Percentiles rank a stretch among this genome's conserved stretches.
phyloP scores from a whole-genome alignment of 2,888 invertebrate species.

The Lithophane ornitopus region DNA sequence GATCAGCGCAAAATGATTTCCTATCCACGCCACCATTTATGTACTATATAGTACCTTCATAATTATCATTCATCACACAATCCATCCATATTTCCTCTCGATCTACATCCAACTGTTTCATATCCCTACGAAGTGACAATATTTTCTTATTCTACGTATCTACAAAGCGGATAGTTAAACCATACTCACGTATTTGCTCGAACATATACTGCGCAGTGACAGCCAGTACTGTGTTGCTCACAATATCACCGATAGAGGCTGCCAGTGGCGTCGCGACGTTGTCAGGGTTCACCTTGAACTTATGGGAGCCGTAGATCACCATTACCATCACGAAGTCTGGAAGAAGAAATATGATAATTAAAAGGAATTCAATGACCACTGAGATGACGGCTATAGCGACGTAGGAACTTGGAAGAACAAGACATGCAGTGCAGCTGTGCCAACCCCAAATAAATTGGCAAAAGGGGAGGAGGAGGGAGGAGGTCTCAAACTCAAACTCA shows the following conservation, averaged over 20 bases:
- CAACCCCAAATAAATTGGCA: no score
- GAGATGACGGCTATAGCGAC: no score
- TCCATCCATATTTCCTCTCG: background rate
- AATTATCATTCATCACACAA: background rate
- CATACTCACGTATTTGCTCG: conserved; percentile 92
- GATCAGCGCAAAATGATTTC: background rate
- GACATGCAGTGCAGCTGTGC: no score
- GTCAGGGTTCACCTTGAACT: conserved; percentile 97
- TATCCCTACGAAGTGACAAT: background rate
- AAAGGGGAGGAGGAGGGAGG: no score
- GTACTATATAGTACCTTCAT: background rate
- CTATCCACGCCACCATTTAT: no score
- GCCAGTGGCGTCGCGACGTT: conserved; percentile 99
- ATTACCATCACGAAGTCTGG: conserved; percentile 96
- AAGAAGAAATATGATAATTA: conserved; percentile 41
- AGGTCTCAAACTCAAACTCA: no score
- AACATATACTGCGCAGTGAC: conserved; percentile 95
- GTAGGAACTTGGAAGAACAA: no score
- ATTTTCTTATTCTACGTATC: background rate
- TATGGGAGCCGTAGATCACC: conserved; percentile 96
- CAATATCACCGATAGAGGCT: conserved; percentile 98
- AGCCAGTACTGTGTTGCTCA: conserved; percentile 96
- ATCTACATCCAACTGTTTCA: background rate
- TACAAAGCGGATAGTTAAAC: background rate
- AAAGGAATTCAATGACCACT: no score